Base-by-base conservation (phyloP, 2,888 invertebrate species). In the Microctonus brassicae region DNA sequence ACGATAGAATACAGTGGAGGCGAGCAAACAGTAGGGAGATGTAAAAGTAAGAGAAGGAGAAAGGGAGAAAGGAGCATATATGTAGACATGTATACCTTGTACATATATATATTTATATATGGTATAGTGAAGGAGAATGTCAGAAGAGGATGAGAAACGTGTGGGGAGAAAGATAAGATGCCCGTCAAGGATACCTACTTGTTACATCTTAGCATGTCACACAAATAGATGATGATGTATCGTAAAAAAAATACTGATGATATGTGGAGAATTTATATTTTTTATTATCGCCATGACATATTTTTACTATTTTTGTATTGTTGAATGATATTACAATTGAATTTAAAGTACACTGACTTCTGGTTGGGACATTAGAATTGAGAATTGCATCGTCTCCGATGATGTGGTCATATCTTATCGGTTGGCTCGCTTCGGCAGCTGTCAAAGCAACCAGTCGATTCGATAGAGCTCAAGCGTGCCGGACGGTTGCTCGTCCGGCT, bases 1-100 rank as follows among this genome's bases (percentile, higher is more conserved):
- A 81, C 80, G 82, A 78, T 77, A 75, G 80, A 76, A 82, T 82
- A 80, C 79, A 82, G 79, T 78, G 78, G n/a, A 80, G 76, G 47
- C 17, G 47, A 47, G 47, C 79, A 82, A 79, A 78, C 78, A 80
- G 75, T 29, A 29, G 29, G 29, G 7, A 29, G 7, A 58, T 29
- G 55, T 11, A 52, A n/a, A 52, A 62, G 65, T 9, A 63, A 39
- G 68, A 57, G 52, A 57, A 67, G 60, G 55, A 62, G 66, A 53
- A 65, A 75, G n/a, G 76, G 74, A 75, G 39, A 39, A 13, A 13
- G n/a, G n/a, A n/a, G n/a, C n/a, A n/a, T n/a, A n/a, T n/a, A n/a
- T n/a, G 29, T 29, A 7, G 29, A 58, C 53, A n/a, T n/a, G n/a
- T n/a, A n/a, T n/a, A n/a, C n/a, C n/a, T n/a, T n/a, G n/a, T n/a